Base-by-base conservation (phyloP, 2,113 vertebrate species). In the Mirounga angustirostris region DNA sequence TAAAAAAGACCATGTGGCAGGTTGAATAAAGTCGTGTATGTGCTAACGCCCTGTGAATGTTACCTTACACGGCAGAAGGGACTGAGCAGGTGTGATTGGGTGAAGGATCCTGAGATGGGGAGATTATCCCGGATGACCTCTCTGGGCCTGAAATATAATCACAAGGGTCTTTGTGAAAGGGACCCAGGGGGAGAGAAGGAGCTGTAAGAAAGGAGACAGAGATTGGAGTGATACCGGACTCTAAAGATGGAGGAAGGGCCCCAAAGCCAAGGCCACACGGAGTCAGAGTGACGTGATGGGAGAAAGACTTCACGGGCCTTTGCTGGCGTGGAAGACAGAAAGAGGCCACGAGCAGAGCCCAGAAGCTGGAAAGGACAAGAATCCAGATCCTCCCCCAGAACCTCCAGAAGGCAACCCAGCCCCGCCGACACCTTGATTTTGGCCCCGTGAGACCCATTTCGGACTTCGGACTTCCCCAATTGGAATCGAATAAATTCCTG, bases 331-430 rank as follows among this genome's bases (percentile, higher is more conserved):
- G 40, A 16, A 14, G 26, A 15, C 1, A 2, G 2, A 46, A 65
- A 33, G n/a, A 7, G 33, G 1, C 67, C 69, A 28, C 4, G 1
- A 78, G 46, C 22, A 65, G 58, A 74, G n/a, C 58, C 21, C 33
- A 54, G 65, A 95, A 95, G 22, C 36, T 46, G 56, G 50, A 65
- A 81, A 50, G 58, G 28, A 30, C 65, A 76, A 81, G 85, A 69
- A 30, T 24, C 36, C 9, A 18, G 24, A 0, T 52, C 58, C 36
- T 43, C 21, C 9, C 52, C 28, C 18, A 21, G n/a, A 74, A 11
- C 7, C 15, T n/a, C 56, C 65, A n/a, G 73, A 67, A 61, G 12
- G 24, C 61, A 56, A 13, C 6, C 8, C 85, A 33, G 18, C 18
- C 36, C 33, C 2, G 21, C 30, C 8, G 1, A 26, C 58, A n/a